Percentiles rank a stretch among this genome's conserved stretches.
Conservation (phyloP, 1,140 invertebrate species). For the Grapholita molesta region DNA sequence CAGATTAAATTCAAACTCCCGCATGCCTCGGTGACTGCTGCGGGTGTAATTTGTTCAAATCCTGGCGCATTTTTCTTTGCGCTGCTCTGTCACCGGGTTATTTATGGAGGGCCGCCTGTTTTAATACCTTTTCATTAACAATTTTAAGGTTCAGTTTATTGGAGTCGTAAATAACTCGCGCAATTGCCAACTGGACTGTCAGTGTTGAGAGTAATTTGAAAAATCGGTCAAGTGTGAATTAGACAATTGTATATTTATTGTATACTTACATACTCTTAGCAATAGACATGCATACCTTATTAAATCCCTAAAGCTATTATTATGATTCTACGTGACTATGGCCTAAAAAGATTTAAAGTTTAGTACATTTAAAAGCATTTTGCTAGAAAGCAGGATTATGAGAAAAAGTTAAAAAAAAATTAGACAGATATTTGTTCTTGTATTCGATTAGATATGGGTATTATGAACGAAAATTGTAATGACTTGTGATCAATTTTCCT, state of each 20-base stretch:
- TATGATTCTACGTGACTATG: too few relatives aligned
- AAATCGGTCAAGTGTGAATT: slow-evolving; percentile 35
- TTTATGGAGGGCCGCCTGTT: slow-evolving; percentile 69
- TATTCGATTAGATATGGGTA: too few relatives aligned
- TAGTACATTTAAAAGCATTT: neutral
- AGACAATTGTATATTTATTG: neutral
- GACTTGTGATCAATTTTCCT: too few relatives aligned
- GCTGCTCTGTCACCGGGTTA: slow-evolving; percentile 64
- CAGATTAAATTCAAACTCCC: neutral
- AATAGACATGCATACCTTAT: too few relatives aligned
- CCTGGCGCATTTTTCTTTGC: slow-evolving; percentile 67
- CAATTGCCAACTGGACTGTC: slow-evolving; percentile 58
- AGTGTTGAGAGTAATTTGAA: slow-evolving; percentile 50
- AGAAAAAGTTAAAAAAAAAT: too few relatives aligned
- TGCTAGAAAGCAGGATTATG: too few relatives aligned
- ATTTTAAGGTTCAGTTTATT: slow-evolving; percentile 76
- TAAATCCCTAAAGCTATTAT: too few relatives aligned
- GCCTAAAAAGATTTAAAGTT: too few relatives aligned
- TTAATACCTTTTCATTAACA: slow-evolving; percentile 77
- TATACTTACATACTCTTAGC: too few relatives aligned
- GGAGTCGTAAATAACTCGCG: slow-evolving; percentile 71
- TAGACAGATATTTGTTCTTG: too few relatives aligned
- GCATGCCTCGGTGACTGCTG: neutral
- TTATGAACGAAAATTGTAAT: too few relatives aligned
- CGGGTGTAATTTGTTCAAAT: slow-evolving; percentile 66